Evolutionary conservation across 2,888 invertebrate genomes (phyloP).

Genomic region (Automeris io): DNA sequence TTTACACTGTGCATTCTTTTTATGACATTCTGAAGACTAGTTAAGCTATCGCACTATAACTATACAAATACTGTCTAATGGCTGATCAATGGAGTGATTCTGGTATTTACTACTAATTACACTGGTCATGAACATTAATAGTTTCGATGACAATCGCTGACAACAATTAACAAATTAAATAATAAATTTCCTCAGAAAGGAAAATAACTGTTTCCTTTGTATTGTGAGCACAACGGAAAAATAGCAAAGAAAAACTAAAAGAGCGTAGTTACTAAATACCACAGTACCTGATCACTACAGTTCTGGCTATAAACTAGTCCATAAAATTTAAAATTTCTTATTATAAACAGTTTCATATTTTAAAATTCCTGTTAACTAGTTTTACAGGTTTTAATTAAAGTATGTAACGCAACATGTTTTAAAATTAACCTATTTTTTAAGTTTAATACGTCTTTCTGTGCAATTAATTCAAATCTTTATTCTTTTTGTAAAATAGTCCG

Average conservation of each 20-base stretch:
- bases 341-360: too few species aligned
- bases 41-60: constrained; percentile 14
- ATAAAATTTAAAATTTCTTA: too few species aligned
- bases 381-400: too few species aligned
- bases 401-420: too few species aligned
- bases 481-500: too few species aligned
- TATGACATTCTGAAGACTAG: constrained; percentile 17
- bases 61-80: constrained; percentile 39
- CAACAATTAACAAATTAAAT: constrained; percentile 8
- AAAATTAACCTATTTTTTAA: too few species aligned
- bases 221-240: constrained; percentile 6
- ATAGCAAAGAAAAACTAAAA: constrained; percentile 2
- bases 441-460: too few species aligned
- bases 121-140: constrained; percentile 19
- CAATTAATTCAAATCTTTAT: too few species aligned
- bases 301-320: too few species aligned
- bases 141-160: constrained; percentile 24
- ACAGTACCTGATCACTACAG: too few species aligned
- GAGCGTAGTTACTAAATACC: background rate
- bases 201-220: background rate
- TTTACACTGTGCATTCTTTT: constrained; percentile 20
- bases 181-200: background rate
- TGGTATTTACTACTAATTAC: constrained; percentile 44
- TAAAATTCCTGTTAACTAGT: too few species aligned
- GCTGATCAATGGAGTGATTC: constrained; percentile 32